A percentile compares a stretch with the other conserved stretches of the same genome.
Evolutionary conservation across 2,113 vertebrate genomes (phyloP).

Genomic region (Calidris pugnax): DNA sequence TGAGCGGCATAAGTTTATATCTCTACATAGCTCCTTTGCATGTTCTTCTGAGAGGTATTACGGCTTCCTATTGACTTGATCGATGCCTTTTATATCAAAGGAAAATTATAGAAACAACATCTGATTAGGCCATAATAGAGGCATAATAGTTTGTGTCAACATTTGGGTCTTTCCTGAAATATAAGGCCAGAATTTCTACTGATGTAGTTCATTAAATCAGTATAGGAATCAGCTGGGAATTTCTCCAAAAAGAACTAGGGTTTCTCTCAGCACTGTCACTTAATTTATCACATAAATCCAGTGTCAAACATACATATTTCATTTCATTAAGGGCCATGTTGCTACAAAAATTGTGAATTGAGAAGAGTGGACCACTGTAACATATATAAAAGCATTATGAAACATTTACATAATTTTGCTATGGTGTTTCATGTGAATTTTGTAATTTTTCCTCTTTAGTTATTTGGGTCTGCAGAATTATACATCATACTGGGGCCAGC

Average conservation of each 20-base stretch:
- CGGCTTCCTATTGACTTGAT: background rate
- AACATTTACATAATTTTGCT: background rate
- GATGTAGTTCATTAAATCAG: background rate
- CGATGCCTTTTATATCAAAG: background rate
- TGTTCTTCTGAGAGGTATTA: background rate
- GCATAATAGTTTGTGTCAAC: background rate
- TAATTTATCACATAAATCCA: background rate
- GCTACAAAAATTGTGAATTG: background rate
- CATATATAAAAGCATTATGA: background rate
- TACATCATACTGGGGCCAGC: constrained; percentile 78
- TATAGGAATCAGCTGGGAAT: background rate
- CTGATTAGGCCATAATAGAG: background rate
- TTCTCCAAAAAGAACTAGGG: background rate
- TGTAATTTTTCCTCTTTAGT: constrained; percentile 68
- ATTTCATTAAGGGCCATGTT: background rate
- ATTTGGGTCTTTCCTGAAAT: background rate
- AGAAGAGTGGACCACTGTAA: background rate
- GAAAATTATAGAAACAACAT: background rate
- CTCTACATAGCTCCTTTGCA: background rate
- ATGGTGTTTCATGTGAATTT: background rate
- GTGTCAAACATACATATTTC: background rate
- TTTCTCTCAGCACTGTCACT: background rate
- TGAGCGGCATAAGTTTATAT: background rate
- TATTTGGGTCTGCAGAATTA: constrained; percentile 70
- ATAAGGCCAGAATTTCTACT: background rate